Evolutionary conservation across 2,888 invertebrate species (phyloP).

Genomic region (Bimastos eiseni): DNA sequence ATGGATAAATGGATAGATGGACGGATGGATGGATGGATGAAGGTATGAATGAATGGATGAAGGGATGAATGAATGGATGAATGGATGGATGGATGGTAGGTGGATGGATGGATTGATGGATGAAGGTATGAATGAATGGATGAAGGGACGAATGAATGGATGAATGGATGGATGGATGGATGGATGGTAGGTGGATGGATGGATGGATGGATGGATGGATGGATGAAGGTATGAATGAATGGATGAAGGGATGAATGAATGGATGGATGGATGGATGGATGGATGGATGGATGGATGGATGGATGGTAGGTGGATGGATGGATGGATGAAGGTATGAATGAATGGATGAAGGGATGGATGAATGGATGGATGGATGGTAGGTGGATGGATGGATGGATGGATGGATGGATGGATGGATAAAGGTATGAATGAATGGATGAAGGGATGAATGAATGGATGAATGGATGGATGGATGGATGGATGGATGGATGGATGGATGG

Average conservation of each 20-base stretch:
- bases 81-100: background rate
- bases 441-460: background rate
- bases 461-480: background rate
- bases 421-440: background rate
- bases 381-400: no score
- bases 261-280: background rate
- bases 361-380: no score
- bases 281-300: no score
- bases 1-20: no score
- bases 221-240: background rate
- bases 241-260: background rate
- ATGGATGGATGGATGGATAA: no score
- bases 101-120: background rate
- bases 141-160: background rate
- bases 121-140: background rate
- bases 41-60: background rate
- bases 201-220: background rate
- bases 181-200: background rate
- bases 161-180: background rate
- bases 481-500: background rate
- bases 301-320: no score
- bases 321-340: no score
- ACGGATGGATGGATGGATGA: no score
- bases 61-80: background rate
- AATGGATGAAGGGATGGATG: no score